A percentile compares a stretch with the other conserved stretches of the same genome.
Conservation (phyloP, 2,888 invertebrate species). For the Rutpela maculata region DNA sequence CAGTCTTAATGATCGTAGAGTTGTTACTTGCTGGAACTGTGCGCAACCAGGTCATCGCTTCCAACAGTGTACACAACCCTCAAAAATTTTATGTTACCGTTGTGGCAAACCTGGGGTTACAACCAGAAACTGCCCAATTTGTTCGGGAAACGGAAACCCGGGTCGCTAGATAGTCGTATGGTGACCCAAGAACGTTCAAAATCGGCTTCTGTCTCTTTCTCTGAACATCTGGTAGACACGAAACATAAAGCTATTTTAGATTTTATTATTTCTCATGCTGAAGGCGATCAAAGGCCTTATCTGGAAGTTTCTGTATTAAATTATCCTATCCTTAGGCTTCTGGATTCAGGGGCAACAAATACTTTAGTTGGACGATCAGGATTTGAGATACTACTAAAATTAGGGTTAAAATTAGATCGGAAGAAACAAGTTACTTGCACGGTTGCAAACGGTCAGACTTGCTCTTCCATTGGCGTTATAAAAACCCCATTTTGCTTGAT, state of each 20-base stretch:
- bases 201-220: neutral
- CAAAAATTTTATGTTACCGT: conserved; percentile 1
- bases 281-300: conserved; percentile 11
- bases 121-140: neutral
- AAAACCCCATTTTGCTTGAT: neutral
- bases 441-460: neutral
- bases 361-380: conserved; percentile 12
- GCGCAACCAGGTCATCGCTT: neutral
- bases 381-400: neutral
- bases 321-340: conserved; percentile 4
- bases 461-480: neutral
- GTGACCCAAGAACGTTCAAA: neutral
- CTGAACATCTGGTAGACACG: too few relatives aligned
- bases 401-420: neutral
- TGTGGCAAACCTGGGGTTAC: neutral
- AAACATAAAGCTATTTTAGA: conserved; percentile 6
- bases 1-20: too few relatives aligned
- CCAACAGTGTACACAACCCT: neutral
- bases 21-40: neutral
- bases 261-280: conserved; percentile 10
- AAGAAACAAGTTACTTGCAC: neutral
- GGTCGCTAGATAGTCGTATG: conserved; percentile 10
- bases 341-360: conserved; percentile 12
- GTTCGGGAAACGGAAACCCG: conserved; percentile 10
- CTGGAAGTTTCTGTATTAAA: neutral